Conservation (phyloP, 2,888 invertebrate genomes). For the Aphodius granarius region DNA sequence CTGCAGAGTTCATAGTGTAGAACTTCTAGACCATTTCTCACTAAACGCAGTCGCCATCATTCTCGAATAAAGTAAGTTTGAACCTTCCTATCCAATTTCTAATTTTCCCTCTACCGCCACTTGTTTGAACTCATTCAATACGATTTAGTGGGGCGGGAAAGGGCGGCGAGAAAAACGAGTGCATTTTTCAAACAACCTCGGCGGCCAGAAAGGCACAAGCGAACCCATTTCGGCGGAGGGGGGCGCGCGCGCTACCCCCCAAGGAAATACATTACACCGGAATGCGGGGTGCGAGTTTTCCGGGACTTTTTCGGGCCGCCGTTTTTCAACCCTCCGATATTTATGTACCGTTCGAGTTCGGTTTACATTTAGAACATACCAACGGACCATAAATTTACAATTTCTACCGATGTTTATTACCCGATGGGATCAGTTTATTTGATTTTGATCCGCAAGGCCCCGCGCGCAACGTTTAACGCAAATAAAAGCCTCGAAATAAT, state of each 20-base stretch:
- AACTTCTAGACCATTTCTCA: too few relatives aligned
- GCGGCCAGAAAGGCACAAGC: not conserved
- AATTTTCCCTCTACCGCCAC: constrained; percentile 10
- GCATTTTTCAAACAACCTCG: constrained; percentile 1
- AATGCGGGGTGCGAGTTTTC: not conserved
- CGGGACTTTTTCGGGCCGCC: not conserved
- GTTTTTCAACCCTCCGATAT: not conserved
- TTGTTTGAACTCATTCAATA: constrained; percentile 13
- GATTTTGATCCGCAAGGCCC: not conserved
- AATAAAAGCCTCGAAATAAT: not conserved
- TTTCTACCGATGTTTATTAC: not conserved
- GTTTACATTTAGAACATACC: not conserved
- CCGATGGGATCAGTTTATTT: not conserved
- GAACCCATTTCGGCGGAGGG: not conserved
- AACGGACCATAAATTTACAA: not conserved
- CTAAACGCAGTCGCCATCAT: too few relatives aligned
- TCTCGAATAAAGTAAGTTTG: not conserved
- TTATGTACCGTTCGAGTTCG: not conserved
- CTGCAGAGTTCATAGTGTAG: too few relatives aligned
- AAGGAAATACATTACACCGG: not conserved
- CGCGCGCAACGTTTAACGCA: not conserved
- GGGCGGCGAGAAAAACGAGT: constrained; percentile 9
- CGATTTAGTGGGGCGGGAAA: constrained; percentile 11
- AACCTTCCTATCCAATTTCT: not conserved
- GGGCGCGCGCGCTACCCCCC: not conserved